Evolutionary conservation across 2,797 vertebrate species (phyloP).

Genomic region (Onychomys torridus): DNA sequence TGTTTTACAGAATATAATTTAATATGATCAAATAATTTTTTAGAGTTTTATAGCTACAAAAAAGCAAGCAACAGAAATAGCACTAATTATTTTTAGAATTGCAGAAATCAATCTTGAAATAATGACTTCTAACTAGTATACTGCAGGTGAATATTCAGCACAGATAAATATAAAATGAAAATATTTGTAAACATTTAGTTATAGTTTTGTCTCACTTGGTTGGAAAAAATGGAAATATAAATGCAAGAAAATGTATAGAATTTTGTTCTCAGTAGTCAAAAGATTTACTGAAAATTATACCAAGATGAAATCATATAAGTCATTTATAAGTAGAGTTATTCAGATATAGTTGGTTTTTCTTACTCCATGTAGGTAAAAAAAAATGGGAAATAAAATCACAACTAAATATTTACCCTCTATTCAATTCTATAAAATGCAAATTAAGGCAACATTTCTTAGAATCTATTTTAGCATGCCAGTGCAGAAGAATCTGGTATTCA

Average conservation of each 20-base stretch:
- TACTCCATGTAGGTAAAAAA: background rate
- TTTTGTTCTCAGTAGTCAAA: conserved; percentile 41
- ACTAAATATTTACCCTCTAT: background rate
- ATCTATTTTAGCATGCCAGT: background rate
- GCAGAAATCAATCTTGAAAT: conserved; percentile 52
- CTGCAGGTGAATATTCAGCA: conserved; percentile 67
- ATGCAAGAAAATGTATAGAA: background rate
- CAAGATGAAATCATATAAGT: conserved; percentile 20
- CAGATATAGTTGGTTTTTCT: background rate
- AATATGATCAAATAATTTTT: conserved; percentile 17
- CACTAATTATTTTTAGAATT: conserved; percentile 71
- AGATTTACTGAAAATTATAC: background rate
- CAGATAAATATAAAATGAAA: conserved; percentile 55
- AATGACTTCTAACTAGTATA: conserved; percentile 69
- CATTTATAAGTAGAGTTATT: background rate
- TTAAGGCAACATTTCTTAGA: background rate
- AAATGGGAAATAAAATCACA: background rate
- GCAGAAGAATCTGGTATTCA: background rate
- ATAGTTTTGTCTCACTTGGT: conserved; percentile 14
- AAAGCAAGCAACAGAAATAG: conserved; percentile 48
- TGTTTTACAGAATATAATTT: conserved; percentile 51
- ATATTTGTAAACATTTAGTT: conserved; percentile 74
- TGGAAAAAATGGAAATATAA: conserved; percentile 49
- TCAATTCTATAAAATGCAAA: background rate
- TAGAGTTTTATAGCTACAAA: conserved; percentile 31